Evolutionary conservation across 1,140 invertebrate species (phyloP).

Genomic region (Cheumatopsyche charites): DNA sequence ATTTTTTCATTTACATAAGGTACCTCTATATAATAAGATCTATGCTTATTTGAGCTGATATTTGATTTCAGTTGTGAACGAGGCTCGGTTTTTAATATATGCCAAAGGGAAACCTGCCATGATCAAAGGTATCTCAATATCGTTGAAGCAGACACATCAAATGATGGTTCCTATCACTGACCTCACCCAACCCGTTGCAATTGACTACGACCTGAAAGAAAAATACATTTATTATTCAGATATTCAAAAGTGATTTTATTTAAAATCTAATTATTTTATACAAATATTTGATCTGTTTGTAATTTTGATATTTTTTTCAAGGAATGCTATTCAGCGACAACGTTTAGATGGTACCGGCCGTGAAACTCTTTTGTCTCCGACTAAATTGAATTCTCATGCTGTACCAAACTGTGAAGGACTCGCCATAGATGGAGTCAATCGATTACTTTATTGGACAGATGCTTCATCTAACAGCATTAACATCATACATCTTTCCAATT

Average conservation of each 20-base stretch:
- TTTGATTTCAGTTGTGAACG: constrained; percentile 56
- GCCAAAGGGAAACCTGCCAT: constrained; percentile 67
- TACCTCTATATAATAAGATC: too few species aligned
- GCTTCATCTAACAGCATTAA: constrained; percentile 66
- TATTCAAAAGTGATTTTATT: constrained; percentile 56
- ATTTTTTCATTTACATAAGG: not conserved
- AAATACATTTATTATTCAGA: constrained; percentile 75
- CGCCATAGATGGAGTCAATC: constrained; percentile 79
- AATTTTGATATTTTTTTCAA: constrained; percentile 42
- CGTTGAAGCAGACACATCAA: constrained; percentile 48
- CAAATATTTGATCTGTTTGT: too few species aligned
- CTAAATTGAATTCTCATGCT: constrained; percentile 48
- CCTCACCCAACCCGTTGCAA: constrained; percentile 65
- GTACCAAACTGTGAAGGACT: constrained; percentile 73
- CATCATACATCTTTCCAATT: constrained; percentile 66
- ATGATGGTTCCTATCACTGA: constrained; percentile 70
- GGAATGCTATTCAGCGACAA: constrained; percentile 73
- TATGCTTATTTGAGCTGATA: not conserved
- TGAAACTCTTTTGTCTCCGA: constrained; percentile 67
- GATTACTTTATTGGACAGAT: constrained; percentile 85
- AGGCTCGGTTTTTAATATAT: constrained; percentile 67
- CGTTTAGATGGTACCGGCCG: constrained; percentile 75
- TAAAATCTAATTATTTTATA: not conserved
- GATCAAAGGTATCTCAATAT: constrained; percentile 67
- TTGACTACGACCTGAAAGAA: constrained; percentile 72